Evolutionary conservation across 2,113 vertebrate species (phyloP).

Genomic region (Callithrix jacchus): DNA sequence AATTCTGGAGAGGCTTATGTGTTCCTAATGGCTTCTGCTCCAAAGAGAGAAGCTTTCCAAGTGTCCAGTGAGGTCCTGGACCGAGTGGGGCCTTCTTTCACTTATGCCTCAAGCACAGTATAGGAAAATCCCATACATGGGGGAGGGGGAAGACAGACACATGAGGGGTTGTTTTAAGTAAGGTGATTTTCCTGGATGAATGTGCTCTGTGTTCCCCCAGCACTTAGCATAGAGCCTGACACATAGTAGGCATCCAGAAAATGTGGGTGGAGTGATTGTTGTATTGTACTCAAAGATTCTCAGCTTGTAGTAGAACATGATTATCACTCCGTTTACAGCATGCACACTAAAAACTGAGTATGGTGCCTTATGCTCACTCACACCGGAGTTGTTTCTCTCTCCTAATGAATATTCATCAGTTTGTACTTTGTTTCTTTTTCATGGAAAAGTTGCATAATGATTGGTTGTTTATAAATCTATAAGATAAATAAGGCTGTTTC

Average conservation of each 20-base stretch:
- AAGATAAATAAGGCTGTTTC: neutral
- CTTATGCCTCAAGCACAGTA: neutral
- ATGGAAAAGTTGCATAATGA: conserved; percentile 7
- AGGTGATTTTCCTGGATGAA: neutral
- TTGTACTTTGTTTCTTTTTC: neutral
- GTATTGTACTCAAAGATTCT: neutral
- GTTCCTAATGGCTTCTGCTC: conserved; percentile 14
- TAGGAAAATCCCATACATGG: neutral
- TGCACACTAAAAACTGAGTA: neutral
- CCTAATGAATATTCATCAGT: neutral
- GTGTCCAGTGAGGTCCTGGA: neutral
- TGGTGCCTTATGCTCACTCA: neutral
- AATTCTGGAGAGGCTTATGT: neutral
- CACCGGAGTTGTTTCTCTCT: neutral
- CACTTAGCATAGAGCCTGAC: neutral
- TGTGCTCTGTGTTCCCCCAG: neutral
- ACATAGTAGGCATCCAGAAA: neutral
- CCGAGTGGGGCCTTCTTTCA: neutral
- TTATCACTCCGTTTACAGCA: neutral
- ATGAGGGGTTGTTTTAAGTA: neutral
- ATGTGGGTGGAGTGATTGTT: neutral
- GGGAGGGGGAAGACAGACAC: neutral
- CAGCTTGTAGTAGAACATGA: neutral
- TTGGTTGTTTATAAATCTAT: neutral
- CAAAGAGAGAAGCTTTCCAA: conserved; percentile 15